A percentile compares a stretch with the other conserved stretches of the same genome.
Evolutionary conservation across 1,140 invertebrate genomes (phyloP).

Genomic region (Archivesica marissinica): DNA sequence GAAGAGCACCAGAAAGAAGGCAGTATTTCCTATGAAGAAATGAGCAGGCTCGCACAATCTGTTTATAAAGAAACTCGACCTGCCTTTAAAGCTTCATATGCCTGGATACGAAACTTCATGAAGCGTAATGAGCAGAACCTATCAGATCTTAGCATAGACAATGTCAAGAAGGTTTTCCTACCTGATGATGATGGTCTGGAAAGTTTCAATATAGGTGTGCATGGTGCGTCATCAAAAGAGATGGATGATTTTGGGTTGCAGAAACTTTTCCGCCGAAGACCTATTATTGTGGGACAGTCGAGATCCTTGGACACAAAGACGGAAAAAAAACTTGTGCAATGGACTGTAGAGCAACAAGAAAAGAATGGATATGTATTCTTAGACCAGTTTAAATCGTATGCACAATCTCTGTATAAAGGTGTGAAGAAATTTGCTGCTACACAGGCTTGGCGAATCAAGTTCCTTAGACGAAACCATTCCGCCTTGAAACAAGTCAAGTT

Average conservation of each 20-base stretch:
- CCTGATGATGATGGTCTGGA: slow-evolving; percentile 29
- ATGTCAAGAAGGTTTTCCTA: slow-evolving; percentile 57
- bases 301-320: slow-evolving; percentile 54
- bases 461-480: slow-evolving; percentile 49
- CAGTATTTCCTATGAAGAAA: slow-evolving; percentile 60
- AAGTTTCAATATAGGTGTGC: neutral
- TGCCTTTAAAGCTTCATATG: slow-evolving; percentile 57
- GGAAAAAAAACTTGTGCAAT: slow-evolving; percentile 58
- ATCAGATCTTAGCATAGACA: slow-evolving; percentile 45
- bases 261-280: slow-evolving; percentile 24
- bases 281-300: slow-evolving; percentile 58
- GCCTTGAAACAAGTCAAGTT: slow-evolving; percentile 55
- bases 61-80: slow-evolving; percentile 61
- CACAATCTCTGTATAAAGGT: slow-evolving; percentile 56
- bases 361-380: slow-evolving; percentile 60
- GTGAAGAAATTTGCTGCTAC: slow-evolving; percentile 59
- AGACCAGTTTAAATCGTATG: slow-evolving; percentile 51
- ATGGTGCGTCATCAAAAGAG: neutral
- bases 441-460: slow-evolving; percentile 58
- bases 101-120: slow-evolving; percentile 61
- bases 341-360: slow-evolving; percentile 41
- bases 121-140: slow-evolving; percentile 47
- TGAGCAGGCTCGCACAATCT: slow-evolving; percentile 49
- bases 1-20: slow-evolving; percentile 57
- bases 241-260: neutral